Conservation (phyloP, 2,113 vertebrate species). For the Ancistrus triradiatus region DNA sequence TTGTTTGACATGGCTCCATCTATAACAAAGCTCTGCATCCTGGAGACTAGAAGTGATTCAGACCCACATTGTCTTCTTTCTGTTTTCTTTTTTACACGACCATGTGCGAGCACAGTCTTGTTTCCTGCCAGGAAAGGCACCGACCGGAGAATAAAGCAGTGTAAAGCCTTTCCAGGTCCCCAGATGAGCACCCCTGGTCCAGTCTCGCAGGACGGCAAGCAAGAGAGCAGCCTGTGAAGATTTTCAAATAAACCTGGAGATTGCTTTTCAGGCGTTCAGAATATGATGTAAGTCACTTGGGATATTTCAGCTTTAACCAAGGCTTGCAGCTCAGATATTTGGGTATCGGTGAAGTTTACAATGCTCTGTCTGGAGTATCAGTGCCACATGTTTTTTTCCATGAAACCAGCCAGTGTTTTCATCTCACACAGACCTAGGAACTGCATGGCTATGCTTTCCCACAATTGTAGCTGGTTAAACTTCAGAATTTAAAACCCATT, state of each 20-base stretch:
- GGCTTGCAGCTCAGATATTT: too few relatives aligned
- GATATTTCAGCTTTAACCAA: background rate
- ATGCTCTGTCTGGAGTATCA: background rate
- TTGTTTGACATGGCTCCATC: constrained; percentile 29
- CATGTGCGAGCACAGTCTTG: constrained; percentile 41
- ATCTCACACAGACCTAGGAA: background rate
- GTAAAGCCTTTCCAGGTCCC: constrained; percentile 19
- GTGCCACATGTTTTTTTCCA: background rate
- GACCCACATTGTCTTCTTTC: constrained; percentile 35
- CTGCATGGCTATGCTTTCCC: background rate
- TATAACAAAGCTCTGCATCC: constrained; percentile 35
- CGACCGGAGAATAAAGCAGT: constrained; percentile 28
- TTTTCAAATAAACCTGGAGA: background rate
- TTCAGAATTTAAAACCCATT: background rate
- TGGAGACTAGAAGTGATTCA: constrained; percentile 38
- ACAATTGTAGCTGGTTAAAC: constrained; percentile 3
- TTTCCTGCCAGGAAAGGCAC: constrained; percentile 70
- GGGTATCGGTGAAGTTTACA: background rate
- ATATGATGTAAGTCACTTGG: background rate
- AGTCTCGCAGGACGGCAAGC: background rate
- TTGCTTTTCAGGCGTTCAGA: background rate
- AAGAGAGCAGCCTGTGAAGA: background rate
- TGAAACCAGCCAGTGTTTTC: background rate
- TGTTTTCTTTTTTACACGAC: constrained; percentile 22
- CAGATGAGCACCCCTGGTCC: background rate